Evolutionary conservation across 2,113 vertebrate genomes (phyloP).

Genomic region (Catharus bicknelli): DNA sequence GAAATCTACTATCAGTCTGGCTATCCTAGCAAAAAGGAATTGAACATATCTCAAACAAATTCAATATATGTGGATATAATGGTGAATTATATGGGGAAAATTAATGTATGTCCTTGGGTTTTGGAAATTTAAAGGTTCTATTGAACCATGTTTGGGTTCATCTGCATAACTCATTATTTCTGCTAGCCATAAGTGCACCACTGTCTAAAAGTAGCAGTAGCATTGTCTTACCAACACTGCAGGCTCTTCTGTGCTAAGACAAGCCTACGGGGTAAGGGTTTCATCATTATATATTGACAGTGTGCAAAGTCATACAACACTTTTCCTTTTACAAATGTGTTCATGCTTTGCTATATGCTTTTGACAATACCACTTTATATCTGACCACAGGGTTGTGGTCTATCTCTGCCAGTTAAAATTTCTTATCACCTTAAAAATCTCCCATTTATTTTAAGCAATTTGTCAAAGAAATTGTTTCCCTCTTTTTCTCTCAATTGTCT

Average conservation of each 20-base stretch:
- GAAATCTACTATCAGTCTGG: neutral
- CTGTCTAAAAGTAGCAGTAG: neutral
- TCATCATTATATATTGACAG: neutral
- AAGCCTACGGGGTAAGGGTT: neutral
- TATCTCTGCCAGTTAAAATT: neutral
- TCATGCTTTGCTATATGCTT: neutral
- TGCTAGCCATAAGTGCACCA: neutral
- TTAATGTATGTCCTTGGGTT: neutral
- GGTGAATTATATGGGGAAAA: neutral
- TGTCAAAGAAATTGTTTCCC: neutral
- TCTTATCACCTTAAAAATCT: neutral
- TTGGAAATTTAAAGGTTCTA: neutral
- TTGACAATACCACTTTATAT: neutral
- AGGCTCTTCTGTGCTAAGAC: neutral
- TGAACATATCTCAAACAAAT: neutral
- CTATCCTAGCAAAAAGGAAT: neutral
- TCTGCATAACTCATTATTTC: neutral
- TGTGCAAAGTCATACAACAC: neutral
- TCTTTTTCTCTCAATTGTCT: slow-evolving; percentile 26
- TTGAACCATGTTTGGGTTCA: neutral
- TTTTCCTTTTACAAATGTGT: neutral
- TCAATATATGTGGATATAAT: neutral
- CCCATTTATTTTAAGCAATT: slow-evolving; percentile 26
- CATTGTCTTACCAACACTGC: neutral
- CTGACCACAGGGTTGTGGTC: neutral